Evolutionary conservation across 2,888 invertebrate species (phyloP), one percentile per base, ranked within the genome.

Genomic region (Chloroclysta siterata): DNA sequence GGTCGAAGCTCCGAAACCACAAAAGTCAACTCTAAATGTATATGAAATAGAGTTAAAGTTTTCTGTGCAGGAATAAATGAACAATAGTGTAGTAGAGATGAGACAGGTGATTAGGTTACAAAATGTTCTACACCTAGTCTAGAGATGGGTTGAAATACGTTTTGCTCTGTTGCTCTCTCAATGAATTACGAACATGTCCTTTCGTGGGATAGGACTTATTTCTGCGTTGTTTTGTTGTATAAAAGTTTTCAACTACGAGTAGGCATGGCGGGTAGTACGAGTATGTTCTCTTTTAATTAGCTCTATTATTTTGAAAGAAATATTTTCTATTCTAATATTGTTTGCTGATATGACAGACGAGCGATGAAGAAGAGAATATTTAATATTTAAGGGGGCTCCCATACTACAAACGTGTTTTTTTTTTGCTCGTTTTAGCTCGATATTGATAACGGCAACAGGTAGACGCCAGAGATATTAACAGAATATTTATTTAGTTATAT

Each of bases 41-140:
- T 48, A 13, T 0, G n/a, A n/a, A 2, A 61, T 82, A 87, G 66
- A 72, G 81, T 75, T 77, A 58, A 71, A 65, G 79, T 75, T 85
- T 69, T 63, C 68, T 77, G 75, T 53, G 73, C 47, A 44, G 53
- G 57, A 53, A 53, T 33, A 51, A 65, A 79, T 78, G 82, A 84
- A 88, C 87, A 88, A 87, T 88, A 79, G 80, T 76, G 75, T 74
- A 77, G 70, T 80, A 76, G 76, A 89, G 89, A 90, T 90, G 87
- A 80, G 84, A 76, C 82, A 79, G 76, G 78, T 83, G 90, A 90
- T 90, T 89, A 85, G 75, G 76, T 74, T 74, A 78, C 79, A 74
- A 73, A 79, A 80, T 81, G 84, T 79, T 83, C 66, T 72, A 73
- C 74, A 74, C 67, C 71, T 73, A 73, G 72, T 68, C 70, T 70